Percentiles rank a stretch among this genome's conserved stretches.
Conservation (phyloP, 1,140 invertebrate species). For the Tetragnatha versicolor region DNA sequence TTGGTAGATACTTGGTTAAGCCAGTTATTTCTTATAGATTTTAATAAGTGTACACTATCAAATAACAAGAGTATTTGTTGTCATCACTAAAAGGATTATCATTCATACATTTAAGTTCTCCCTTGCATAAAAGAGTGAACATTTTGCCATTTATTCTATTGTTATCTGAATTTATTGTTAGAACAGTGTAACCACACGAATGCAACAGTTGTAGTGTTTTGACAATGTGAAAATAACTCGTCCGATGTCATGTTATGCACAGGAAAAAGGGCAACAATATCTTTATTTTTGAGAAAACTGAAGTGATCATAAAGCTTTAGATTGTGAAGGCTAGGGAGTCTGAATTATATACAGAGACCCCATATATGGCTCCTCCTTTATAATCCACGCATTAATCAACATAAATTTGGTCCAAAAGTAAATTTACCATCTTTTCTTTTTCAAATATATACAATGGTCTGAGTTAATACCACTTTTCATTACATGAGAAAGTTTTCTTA, state of each 20-base stretch:
- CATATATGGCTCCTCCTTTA: background rate
- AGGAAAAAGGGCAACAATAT: background rate
- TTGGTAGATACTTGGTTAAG: background rate
- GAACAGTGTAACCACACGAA: background rate
- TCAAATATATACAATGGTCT: background rate
- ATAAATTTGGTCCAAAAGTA: background rate
- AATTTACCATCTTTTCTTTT: background rate
- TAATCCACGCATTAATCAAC: background rate
- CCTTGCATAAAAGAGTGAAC: background rate
- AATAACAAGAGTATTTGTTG: background rate
- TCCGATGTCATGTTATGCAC: background rate
- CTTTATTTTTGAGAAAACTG: background rate
- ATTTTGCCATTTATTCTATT: background rate
- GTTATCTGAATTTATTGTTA: background rate
- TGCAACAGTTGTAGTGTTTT: background rate
- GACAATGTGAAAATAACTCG: background rate
- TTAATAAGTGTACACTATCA: background rate
- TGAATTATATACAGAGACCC: background rate
- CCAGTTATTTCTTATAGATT: background rate
- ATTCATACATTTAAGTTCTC: background rate
- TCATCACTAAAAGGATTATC: background rate
- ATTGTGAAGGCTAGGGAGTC: background rate
- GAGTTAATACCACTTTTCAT: background rate
- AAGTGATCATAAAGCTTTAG: background rate
- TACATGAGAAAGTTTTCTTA: background rate